phyloP scores from a whole-genome alignment of 2,113 vertebrate genomes.

The Cyrtonyx montezumae region DNA sequence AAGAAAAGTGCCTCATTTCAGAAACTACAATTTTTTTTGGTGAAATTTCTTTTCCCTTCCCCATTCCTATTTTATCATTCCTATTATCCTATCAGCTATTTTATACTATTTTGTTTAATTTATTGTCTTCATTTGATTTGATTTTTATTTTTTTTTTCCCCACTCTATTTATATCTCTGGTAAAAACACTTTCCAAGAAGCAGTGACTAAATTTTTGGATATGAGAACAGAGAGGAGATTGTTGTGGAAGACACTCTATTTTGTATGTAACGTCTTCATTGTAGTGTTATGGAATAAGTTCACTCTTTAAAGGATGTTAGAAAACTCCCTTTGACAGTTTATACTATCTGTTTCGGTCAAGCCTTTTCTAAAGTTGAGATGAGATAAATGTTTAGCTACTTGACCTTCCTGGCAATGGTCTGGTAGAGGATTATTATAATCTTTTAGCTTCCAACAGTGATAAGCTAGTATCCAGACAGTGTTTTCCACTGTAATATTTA shows the following conservation, averaged over 20 bases:
- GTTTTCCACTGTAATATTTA: slow-evolving; percentile 48
- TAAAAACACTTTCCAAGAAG: neutral
- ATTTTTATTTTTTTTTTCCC: accelerated
- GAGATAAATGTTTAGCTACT: slow-evolving; percentile 46
- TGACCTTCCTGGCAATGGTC: slow-evolving; percentile 53
- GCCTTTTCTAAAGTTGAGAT: neutral
- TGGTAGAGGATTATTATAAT: slow-evolving; percentile 66
- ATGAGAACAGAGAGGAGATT: neutral
- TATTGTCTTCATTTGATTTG: neutral
- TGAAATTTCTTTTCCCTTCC: neutral
- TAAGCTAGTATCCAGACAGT: slow-evolving; percentile 31
- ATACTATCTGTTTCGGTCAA: slow-evolving; percentile 1
- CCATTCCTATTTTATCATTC: no score
- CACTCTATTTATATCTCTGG: neutral
- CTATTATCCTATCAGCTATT: neutral
- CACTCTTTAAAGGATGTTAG: neutral
- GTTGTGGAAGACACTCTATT: neutral
- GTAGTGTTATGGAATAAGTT: neutral
- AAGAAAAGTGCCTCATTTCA: neutral
- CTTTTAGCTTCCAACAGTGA: slow-evolving; percentile 47
- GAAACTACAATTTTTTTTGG: neutral
- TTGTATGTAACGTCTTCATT: neutral
- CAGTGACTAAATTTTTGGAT: neutral
- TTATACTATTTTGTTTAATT: neutral
- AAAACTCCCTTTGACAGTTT: neutral